These are phyloP conservation scores for Echinarachnius parma DNA, from an alignment of 53 echinoderm and acorn worm species.

Conservation along the genomic window DNA sequence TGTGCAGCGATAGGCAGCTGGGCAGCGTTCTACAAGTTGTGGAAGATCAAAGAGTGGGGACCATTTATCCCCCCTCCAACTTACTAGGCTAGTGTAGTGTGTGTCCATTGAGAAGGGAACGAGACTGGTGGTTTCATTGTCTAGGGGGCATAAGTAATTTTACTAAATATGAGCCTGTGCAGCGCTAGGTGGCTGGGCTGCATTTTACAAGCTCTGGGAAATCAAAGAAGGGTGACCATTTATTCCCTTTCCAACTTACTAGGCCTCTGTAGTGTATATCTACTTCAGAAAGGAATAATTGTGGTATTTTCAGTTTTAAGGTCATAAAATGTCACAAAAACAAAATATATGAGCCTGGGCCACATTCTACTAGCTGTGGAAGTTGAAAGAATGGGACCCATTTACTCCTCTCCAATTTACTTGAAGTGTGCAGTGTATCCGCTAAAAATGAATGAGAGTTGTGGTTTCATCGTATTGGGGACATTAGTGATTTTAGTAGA, in stretches of 20 bases:
- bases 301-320: conserved; percentile 8
- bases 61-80: conserved; percentile 45
- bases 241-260: conserved; percentile 53
- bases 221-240: conserved; percentile 54
- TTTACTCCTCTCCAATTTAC: conserved; percentile 45
- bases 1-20: conserved; percentile 60
- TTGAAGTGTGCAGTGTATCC: no score
- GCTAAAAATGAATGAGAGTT: no score
- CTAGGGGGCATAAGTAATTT: no score
- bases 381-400: conserved; percentile 53
- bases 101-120: conserved; percentile 21
- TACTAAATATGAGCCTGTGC: conserved; percentile 65
- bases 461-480: no score
- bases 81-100: no score
- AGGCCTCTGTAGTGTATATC: no score
- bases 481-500: no score
- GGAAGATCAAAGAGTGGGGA: conserved; percentile 59
- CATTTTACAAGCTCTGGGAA: conserved; percentile 67
- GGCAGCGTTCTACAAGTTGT: conserved; percentile 65
- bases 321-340: no score
- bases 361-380: conserved; percentile 65
- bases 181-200: conserved; percentile 53
- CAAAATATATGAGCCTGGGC: conserved; percentile 50
- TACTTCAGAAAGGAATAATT: conserved; percentile 10
- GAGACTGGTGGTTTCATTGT: conserved; percentile 8